Base-by-base conservation (phyloP, 1,140 invertebrate genomes). In the Rhagoletis pomonella region DNA sequence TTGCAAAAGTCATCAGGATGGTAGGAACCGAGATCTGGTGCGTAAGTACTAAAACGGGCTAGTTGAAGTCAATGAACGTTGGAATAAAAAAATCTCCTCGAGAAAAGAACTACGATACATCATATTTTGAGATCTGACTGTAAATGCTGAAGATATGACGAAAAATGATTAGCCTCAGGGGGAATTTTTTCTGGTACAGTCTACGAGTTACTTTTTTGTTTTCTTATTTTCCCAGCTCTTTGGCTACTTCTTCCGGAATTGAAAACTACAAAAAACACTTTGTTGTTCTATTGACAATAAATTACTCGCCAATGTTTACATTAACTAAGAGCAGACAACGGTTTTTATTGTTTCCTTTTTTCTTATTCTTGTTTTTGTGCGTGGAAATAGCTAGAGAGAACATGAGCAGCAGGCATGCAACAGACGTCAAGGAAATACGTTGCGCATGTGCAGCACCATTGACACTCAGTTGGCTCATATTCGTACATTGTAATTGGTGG, bases 291-390 rank as follows among this genome's bases (percentile, higher is more conserved):
- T 55, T 9, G 44, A 10, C 1, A 55, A 81, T 81, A 81, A 81
- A 81, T 81, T 55, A 81, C 73, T 55, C 7, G 44, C 47, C 44
- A 55, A n/a, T 81, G 47, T 55, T 81, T 81, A 81, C 73, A 81
- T 10, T 29, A 55, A 50, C 7, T 58, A n/a, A 55, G 6, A 55
- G 47, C 47, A 19, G 47, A 19, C 0, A 55, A 55, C 50, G 44
- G 5, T 1, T 81, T 14, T 58, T 73, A 1, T 73, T 47, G 39
- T 17, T 73, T 29, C 29, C 29, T n/a, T 17, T 73, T 73, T 73
- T 47, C 19, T 55, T 55, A 39, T 77, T 29, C 44, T 55, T 55
- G 29, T n/a, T 17, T 9, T 50, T 55, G 39, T 50, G 44, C 12
- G 73, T 19, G 9, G 17, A 17, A 81, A 81, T 6, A 10, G 73